These are phyloP conservation scores for Onthophagus taurus DNA, from an alignment of 1,140 invertebrate genomes.

Conservation along the genomic window DNA sequence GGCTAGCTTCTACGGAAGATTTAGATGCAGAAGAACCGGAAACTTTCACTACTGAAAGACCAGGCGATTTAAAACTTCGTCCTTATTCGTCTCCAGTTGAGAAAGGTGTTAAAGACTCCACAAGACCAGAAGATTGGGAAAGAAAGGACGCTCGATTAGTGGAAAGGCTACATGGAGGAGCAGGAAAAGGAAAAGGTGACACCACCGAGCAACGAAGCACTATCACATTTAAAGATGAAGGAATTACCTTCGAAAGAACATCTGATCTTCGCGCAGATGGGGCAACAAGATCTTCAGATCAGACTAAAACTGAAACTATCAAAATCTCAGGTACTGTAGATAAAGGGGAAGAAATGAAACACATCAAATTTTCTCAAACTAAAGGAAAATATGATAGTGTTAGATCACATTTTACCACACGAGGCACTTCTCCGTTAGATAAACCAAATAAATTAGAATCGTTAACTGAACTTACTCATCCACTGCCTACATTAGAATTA, in stretches of 20 bases:
- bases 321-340: conserved; percentile 12
- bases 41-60: conserved; percentile 21
- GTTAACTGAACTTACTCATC: conserved; percentile 15
- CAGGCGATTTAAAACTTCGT: conserved; percentile 24
- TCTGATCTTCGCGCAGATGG: background rate
- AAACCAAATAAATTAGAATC: conserved; percentile 24
- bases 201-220: conserved; percentile 11
- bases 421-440: conserved; percentile 40
- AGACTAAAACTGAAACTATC: conserved; percentile 13
- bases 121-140: conserved; percentile 38
- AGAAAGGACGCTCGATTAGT: conserved; percentile 31
- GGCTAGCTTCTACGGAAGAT: conserved; percentile 35
- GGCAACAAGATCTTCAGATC: background rate
- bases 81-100: conserved; percentile 37
- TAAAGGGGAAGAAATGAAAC: conserved; percentile 3
- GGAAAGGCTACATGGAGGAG: conserved; percentile 38
- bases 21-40: conserved; percentile 30
- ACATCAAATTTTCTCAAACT: background rate
- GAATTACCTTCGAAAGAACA: background rate
- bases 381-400: conserved; percentile 2
- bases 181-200: conserved; percentile 33
- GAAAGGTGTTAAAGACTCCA: conserved; percentile 40
- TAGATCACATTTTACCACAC: conserved; percentile 10
- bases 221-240: conserved; percentile 14
- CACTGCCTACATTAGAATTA: conserved; percentile 38